Conservation (phyloP, 2,113 vertebrate species). For the Crotalus horridus region DNA sequence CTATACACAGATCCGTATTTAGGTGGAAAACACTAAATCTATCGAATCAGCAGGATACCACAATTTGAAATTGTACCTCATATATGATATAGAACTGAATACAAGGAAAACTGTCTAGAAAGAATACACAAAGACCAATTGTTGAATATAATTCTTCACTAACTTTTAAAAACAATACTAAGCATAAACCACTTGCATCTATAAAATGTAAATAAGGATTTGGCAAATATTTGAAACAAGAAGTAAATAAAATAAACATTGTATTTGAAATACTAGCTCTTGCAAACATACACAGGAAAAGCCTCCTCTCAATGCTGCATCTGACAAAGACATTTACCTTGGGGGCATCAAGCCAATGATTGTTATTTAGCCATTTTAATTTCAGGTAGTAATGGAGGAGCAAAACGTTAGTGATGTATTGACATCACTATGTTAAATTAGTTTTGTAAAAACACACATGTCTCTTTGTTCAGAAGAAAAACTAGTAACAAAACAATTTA, state of each 20-base stretch:
- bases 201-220: background rate
- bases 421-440: background rate
- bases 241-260: slow-evolving; percentile 23
- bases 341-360: background rate
- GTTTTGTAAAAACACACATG: background rate
- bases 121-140: background rate
- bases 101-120: background rate
- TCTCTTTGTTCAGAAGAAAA: background rate
- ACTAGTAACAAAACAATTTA: background rate
- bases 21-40: background rate
- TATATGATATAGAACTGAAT: background rate
- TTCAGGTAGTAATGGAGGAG: background rate
- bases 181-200: background rate
- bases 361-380: background rate
- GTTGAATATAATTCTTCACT: background rate
- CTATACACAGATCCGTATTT: background rate
- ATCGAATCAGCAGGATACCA: background rate
- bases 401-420: slow-evolving; percentile 17
- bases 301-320: background rate
- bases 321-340: slow-evolving; percentile 16
- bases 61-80: background rate
- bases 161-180: background rate
- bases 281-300: background rate
- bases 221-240: slow-evolving; percentile 14
- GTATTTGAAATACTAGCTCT: background rate